These are phyloP conservation scores for Penaeus vannamei DNA, from an alignment of 1,140 invertebrate genomes.

Conservation along the genomic window DNA sequence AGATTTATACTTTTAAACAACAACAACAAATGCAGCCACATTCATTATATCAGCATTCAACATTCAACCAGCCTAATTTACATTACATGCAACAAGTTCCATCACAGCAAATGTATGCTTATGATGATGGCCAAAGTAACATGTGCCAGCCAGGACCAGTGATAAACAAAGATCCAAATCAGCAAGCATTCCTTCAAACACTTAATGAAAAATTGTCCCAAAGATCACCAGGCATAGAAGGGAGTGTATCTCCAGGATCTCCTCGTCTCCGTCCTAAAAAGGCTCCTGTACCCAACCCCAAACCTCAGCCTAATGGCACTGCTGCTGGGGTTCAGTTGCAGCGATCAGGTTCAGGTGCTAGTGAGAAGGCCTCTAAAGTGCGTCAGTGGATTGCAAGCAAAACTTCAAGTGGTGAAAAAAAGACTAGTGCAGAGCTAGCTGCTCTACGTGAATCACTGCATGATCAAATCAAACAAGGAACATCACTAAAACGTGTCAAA, in stretches of 20 bases:
- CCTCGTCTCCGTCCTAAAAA: slow-evolving; percentile 70
- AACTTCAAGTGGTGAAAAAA: slow-evolving; percentile 70
- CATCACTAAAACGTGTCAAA: slow-evolving; percentile 81
- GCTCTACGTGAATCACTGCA: slow-evolving; percentile 81
- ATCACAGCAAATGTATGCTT: slow-evolving; percentile 50
- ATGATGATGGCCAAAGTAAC: slow-evolving; percentile 23
- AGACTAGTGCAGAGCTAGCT: slow-evolving; percentile 72
- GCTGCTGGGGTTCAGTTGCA: slow-evolving; percentile 63
- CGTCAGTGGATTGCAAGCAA: slow-evolving; percentile 77
- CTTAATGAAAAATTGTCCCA: slow-evolving; percentile 69
- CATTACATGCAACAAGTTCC: slow-evolving; percentile 66
- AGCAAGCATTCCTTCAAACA: slow-evolving; percentile 69
- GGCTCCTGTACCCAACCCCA: slow-evolving; percentile 70
- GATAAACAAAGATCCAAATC: slow-evolving; percentile 62
- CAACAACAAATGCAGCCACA: slow-evolving; percentile 51
- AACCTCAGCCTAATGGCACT: slow-evolving; percentile 67
- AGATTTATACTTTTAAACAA: slow-evolving; percentile 45
- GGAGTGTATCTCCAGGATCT: slow-evolving; percentile 43
- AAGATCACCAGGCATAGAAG: slow-evolving; percentile 54
- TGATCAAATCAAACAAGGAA: slow-evolving; percentile 91
- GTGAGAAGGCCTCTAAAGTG: slow-evolving; percentile 77
- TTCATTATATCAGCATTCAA: slow-evolving; percentile 55
- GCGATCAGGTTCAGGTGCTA: slow-evolving; percentile 66
- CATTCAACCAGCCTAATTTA: slow-evolving; percentile 67
- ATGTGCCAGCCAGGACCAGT: slow-evolving; percentile 47